Percentiles rank a stretch among this genome's conserved stretches.
Conservation (phyloP, 2,888 invertebrate species). For the Oxyscelio sp. region DNA sequence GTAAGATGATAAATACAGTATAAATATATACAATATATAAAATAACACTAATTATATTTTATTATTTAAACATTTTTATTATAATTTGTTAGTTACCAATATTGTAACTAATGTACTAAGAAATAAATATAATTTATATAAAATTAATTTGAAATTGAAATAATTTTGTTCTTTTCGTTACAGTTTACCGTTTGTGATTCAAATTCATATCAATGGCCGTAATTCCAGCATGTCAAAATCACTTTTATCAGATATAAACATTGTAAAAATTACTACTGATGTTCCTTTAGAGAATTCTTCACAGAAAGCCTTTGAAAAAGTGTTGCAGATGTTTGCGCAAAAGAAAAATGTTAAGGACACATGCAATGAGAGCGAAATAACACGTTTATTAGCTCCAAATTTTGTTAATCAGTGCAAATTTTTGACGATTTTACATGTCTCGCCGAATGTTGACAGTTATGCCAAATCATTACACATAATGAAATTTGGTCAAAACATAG, state of each 20-base stretch:
- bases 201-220: background rate
- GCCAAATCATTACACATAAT: background rate
- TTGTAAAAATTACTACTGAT: background rate
- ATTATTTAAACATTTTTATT: too few relatives aligned
- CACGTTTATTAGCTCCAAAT: background rate
- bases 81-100: too few relatives aligned
- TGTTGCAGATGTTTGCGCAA: background rate
- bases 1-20: background rate
- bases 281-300: background rate
- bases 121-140: too few relatives aligned
- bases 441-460: background rate
- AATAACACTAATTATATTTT: too few relatives aligned
- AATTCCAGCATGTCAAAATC: background rate
- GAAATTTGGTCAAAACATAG: background rate
- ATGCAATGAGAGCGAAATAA: background rate
- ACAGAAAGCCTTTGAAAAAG: background rate
- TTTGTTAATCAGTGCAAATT: background rate
- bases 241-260: background rate
- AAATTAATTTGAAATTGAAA: too few relatives aligned
- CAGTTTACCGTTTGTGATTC: constrained; percentile 5
- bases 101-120: too few relatives aligned
- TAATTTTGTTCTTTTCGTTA: background rate
- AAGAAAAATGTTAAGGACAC: background rate
- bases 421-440: background rate
- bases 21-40: too few relatives aligned